Evolutionary conservation across 2,797 vertebrate genomes (phyloP).

Genomic region (Euphonia xanthogaster): DNA sequence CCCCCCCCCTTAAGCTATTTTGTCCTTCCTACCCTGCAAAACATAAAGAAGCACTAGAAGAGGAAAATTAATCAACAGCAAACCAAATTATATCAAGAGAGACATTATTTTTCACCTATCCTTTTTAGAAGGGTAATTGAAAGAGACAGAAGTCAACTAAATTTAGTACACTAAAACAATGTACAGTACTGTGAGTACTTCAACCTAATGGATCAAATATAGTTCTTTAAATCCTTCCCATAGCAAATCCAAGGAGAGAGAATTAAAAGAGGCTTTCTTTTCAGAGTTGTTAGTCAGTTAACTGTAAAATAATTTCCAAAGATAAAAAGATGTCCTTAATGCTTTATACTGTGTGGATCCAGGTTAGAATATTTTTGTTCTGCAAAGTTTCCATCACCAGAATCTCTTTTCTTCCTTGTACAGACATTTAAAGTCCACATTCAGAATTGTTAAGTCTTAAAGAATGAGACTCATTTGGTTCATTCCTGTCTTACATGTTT

Average conservation of each 20-base stretch:
- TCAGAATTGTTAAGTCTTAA: conserved; percentile 7
- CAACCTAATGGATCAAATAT: conserved; percentile 22
- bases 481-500: not conserved
- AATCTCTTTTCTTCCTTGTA: not conserved
- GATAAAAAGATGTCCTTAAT: not conserved
- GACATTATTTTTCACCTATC: conserved; percentile 41
- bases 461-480: not conserved
- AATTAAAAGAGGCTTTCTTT: conserved; percentile 15
- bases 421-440: not conserved
- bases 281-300: not conserved
- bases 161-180: conserved; percentile 59
- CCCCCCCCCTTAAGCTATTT: rapidly evolving
- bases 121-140: conserved; percentile 50
- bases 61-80: conserved; percentile 35
- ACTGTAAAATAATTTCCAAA: conserved; percentile 21
- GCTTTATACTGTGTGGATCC: not conserved
- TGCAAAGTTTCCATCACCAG: not conserved
- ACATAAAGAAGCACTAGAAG: not conserved
- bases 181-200: conserved; percentile 19
- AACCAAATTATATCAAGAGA: conserved; percentile 21
- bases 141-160: conserved; percentile 57
- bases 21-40: not conserved
- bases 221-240: not conserved
- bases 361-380: not conserved
- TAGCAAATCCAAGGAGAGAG: not conserved